Percentiles rank a stretch among this genome's conserved stretches.
phyloP scores from a whole-genome alignment of 2,797 vertebrate species.

The Mionectes olivaceus region DNA sequence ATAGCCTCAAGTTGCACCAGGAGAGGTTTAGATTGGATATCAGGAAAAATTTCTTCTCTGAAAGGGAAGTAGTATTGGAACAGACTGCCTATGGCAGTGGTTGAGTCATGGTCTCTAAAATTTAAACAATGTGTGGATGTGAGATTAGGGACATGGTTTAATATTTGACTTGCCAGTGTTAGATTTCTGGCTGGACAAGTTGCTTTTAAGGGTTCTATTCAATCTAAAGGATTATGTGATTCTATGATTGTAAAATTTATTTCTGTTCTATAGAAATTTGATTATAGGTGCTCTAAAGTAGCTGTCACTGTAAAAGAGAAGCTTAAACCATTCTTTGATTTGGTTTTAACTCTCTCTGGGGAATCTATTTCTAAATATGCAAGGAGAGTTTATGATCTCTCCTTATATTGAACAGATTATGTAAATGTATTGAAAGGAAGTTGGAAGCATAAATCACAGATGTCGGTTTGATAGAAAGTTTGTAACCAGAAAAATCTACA shows the following conservation, averaged over 20 bases:
- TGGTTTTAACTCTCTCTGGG: slow-evolving; percentile 62
- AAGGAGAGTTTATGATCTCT: slow-evolving; percentile 72
- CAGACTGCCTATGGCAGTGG: background rate
- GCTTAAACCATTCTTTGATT: slow-evolving; percentile 60
- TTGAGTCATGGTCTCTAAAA: background rate
- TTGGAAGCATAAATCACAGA: slow-evolving; percentile 83
- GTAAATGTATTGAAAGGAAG: slow-evolving; percentile 81
- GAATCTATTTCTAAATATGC: slow-evolving; percentile 66
- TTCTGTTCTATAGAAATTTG: slow-evolving; percentile 24
- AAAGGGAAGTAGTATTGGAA: background rate
- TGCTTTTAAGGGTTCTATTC: background rate
- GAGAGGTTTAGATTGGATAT: background rate
- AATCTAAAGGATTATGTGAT: background rate
- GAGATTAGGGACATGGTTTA: background rate
- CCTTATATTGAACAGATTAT: slow-evolving; percentile 79
- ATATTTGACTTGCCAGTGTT: background rate
- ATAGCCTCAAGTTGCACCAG: background rate
- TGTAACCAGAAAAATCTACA: slow-evolving; percentile 80
- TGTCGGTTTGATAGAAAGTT: slow-evolving; percentile 81
- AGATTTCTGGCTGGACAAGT: rapidly evolving
- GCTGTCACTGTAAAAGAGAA: slow-evolving; percentile 24
- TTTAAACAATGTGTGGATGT: background rate
- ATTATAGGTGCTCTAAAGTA: slow-evolving; percentile 28
- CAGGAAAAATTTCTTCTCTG: background rate
- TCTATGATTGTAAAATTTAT: background rate